Conservation (phyloP, 2,888 invertebrate species). For the Hylaea fasciaria region DNA sequence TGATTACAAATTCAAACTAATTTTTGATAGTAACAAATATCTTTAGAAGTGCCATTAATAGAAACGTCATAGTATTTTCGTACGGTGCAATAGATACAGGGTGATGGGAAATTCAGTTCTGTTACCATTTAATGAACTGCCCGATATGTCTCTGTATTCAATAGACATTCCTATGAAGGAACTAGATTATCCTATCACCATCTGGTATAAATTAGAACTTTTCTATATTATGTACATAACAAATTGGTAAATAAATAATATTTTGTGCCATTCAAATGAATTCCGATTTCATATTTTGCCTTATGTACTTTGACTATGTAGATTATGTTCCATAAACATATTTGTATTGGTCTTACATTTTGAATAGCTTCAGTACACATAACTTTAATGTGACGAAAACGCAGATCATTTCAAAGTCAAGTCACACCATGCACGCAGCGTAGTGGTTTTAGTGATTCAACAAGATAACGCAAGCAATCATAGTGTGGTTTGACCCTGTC, state of each 20-base stretch:
- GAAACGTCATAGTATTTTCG: slow-evolving; percentile 74
- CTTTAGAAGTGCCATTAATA: slow-evolving; percentile 79
- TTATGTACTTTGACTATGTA: background rate
- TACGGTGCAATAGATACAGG: slow-evolving; percentile 64
- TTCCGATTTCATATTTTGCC: slow-evolving; percentile 15
- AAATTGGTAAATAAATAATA: slow-evolving; percentile 49
- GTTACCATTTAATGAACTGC: too few species aligned
- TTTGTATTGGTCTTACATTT: background rate
- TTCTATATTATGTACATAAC: slow-evolving; percentile 6
- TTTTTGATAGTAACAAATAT: slow-evolving; percentile 52
- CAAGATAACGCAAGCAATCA: background rate
- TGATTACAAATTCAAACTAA: slow-evolving; percentile 39
- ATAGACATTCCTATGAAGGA: too few species aligned
- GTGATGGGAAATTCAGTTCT: background rate
- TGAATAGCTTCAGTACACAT: slow-evolving; percentile 3
- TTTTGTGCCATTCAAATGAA: slow-evolving; percentile 50
- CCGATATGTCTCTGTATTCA: background rate
- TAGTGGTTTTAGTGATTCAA: too few species aligned
- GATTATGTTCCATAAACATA: background rate
- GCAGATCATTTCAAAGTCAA: background rate
- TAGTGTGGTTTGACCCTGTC: background rate
- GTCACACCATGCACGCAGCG: background rate
- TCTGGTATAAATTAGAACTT: slow-evolving; percentile 1
- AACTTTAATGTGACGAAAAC: background rate
- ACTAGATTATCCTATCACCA: background rate